Evolutionary conservation across 2,113 vertebrate genomes (phyloP).

Genomic region (Podarcis muralis): DNA sequence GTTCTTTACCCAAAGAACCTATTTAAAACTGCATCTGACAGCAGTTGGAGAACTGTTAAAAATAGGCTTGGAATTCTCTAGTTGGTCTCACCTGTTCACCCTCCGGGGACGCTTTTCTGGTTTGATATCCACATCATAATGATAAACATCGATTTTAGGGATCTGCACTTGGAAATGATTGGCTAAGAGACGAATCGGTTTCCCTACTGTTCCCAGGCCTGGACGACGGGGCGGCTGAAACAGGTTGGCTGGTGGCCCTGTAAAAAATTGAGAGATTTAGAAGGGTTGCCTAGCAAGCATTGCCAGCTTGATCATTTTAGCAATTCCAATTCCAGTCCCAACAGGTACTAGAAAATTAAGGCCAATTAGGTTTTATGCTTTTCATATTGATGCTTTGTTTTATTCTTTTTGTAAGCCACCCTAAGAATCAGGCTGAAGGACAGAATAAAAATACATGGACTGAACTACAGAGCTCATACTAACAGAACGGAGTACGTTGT

Average conservation of each 20-base stretch:
- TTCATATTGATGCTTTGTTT: background rate
- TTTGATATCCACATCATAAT: constrained; percentile 99
- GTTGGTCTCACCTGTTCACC: constrained; percentile 90
- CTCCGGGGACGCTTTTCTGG: constrained; percentile 96
- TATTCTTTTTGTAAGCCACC: background rate
- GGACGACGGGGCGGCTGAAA: constrained; percentile 98
- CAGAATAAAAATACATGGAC: background rate
- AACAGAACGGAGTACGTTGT: background rate
- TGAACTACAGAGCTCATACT: background rate
- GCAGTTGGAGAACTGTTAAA: background rate
- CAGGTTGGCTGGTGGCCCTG: constrained; percentile 92
- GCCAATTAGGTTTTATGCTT: background rate
- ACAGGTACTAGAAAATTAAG: background rate
- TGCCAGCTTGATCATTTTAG: background rate
- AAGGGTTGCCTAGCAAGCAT: background rate
- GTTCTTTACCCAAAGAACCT: background rate
- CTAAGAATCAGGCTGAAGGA: background rate
- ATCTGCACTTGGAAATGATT: constrained; percentile 99
- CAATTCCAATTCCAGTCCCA: background rate
- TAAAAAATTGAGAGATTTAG: constrained; percentile 25
- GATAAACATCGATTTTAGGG: constrained; percentile 99
- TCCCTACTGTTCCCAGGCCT: constrained; percentile 96
- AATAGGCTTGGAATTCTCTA: fast-evolving
- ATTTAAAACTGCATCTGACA: background rate
- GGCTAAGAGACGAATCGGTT: constrained; percentile 96